Percentiles rank a stretch among this genome's conserved stretches.
These are phyloP conservation scores for Gila orcuttii DNA, from an alignment of 2,113 vertebrate genomes.

Conservation along the genomic window DNA sequence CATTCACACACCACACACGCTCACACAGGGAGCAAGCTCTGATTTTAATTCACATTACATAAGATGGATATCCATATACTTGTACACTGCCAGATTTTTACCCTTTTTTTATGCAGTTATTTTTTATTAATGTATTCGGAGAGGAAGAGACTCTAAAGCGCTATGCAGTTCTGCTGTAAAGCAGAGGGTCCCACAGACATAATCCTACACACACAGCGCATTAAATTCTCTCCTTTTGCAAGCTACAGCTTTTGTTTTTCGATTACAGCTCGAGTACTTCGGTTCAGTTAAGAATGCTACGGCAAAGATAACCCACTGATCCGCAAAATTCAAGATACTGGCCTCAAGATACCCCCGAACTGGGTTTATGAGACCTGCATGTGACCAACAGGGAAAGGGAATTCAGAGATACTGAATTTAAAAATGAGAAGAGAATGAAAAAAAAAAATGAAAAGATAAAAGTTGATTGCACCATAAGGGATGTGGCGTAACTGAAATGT, in stretches of 20 bases:
- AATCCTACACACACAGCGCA: conserved; percentile 52
- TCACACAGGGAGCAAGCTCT: conserved; percentile 36
- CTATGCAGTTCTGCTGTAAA: conserved; percentile 44
- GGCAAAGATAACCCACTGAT: conserved; percentile 16
- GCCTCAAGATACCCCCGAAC: not conserved
- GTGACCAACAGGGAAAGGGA: not conserved
- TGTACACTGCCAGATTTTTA: not conserved
- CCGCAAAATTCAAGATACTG: conserved; percentile 30
- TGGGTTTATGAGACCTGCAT: not conserved
- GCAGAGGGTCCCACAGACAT: conserved; percentile 19
- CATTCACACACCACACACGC: not conserved
- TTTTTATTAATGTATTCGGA: conserved; percentile 27
- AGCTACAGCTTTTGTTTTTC: conserved; percentile 1
- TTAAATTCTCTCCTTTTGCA: conserved; percentile 12
- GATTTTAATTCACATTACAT: conserved; percentile 23
- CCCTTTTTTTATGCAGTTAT: conserved; percentile 37
- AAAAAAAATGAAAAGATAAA: not conserved
- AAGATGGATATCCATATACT: conserved; percentile 23
- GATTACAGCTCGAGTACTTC: conserved; percentile 17
- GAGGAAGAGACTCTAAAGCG: conserved; percentile 19
- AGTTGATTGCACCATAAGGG: not conserved
- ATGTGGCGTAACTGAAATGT: not conserved
- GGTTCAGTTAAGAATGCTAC: not conserved
- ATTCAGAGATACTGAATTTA: not conserved
- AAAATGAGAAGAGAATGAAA: not conserved